Base-by-base conservation (phyloP, 2,113 vertebrate genomes). In the Pandion haliaetus region DNA sequence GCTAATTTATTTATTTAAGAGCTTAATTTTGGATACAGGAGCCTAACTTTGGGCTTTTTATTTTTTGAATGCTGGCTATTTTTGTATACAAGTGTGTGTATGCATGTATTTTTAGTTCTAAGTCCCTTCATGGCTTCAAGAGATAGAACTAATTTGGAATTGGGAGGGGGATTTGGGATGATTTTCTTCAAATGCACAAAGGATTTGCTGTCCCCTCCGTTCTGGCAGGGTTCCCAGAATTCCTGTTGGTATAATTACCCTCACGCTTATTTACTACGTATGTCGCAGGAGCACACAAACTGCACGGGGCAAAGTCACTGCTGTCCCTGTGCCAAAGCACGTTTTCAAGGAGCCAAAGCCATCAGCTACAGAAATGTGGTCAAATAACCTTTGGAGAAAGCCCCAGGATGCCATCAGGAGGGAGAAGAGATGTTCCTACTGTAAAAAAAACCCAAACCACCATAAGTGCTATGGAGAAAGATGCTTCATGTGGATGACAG, bases 1-100 rank as follows among this genome's bases (percentile, higher is more conserved):
- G n/a, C 66, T 94, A 88, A 96, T 97, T 95, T 96, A 93, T 96
- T 97, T 97, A 95, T 91, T 96, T 95, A 87, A 66, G 78, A 93
- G 91, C 84, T 94, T 94, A 91, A 97, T 95, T 96, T 97, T 90
- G 94, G 86, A 96, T 73, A 58, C 70, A 80, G 91, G 45, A 94
- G 74, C 78, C 91, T 80, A 94, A 93, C 58, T 82, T 77, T 3
- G 38, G 62, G 29, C 12, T 88, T 90, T 61, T 21, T 67, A 11
- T 59, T 76, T 72, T 88, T 25, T 21, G 14, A 65, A 66, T 14
- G 45, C 62, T 12, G 29, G 28, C 38, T 96, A 96, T 97, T 96
- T 97, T 97, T 96, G 61, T 54, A 74, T n/a, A 63, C 3, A 1
- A 89, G 44, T 5, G 61, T 74, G 89, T 69, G 42, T 29, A 17